Conservation (phyloP, 2,888 invertebrate species). For the Diarsia rubi region DNA sequence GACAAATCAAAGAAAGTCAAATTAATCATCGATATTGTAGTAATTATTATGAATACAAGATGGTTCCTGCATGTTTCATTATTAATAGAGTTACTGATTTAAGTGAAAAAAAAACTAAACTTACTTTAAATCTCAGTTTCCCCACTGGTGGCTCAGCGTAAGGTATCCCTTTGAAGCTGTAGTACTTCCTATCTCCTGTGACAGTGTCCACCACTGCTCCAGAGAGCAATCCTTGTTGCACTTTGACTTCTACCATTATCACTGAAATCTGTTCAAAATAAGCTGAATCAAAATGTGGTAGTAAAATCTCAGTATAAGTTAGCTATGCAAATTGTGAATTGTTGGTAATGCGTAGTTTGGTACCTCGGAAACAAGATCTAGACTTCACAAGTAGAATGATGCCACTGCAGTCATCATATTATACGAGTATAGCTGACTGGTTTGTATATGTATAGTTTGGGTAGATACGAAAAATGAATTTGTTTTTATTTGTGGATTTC, state of each 20-base stretch:
- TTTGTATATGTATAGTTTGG: not conserved
- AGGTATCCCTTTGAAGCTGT: slow-evolving; percentile 84
- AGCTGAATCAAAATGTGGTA: not conserved
- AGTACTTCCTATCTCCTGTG: slow-evolving; percentile 67
- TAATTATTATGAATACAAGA: not conserved
- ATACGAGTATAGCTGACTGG: not conserved
- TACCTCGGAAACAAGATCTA: not conserved
- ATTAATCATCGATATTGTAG: too few species aligned
- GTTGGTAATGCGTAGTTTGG: not conserved
- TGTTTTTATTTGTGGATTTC: not conserved
- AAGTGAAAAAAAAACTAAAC: too few species aligned
- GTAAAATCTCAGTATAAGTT: not conserved
- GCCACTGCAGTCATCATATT: not conserved
- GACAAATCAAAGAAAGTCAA: too few species aligned
- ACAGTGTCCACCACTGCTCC: slow-evolving; percentile 66
- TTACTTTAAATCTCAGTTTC: slow-evolving; percentile 86
- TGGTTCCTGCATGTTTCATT: not conserved
- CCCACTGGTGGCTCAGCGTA: slow-evolving; percentile 88
- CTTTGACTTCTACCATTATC: slow-evolving; percentile 65
- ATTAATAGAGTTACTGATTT: not conserved
- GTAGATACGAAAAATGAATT: not conserved
- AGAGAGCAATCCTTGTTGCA: slow-evolving; percentile 70
- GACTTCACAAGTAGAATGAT: not conserved
- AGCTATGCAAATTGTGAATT: too few species aligned
- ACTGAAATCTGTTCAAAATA: slow-evolving; percentile 7